phyloP scores from a whole-genome alignment of 35 echinoderm and acorn worm species.

The Amphiura filiformis region DNA sequence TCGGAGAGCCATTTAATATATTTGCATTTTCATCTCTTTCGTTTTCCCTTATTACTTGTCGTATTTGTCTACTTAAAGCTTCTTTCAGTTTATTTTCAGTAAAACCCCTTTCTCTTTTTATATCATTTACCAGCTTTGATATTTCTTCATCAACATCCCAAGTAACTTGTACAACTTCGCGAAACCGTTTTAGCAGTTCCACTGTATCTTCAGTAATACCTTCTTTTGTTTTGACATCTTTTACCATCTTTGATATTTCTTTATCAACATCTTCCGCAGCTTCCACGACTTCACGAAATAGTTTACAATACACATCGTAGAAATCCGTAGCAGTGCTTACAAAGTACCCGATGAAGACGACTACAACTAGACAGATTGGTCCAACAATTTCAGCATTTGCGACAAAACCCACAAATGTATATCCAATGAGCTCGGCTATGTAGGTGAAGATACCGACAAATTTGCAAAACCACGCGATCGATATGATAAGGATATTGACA shows the following conservation, averaged over 20 bases:
- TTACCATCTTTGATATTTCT: neutral
- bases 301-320: constrained; percentile 73
- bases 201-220: neutral
- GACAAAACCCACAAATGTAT: constrained; percentile 80
- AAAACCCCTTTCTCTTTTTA: neutral
- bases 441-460: constrained; percentile 79
- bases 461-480: constrained; percentile 65
- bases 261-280: constrained; percentile 50
- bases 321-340: constrained; percentile 53
- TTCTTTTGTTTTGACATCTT: neutral
- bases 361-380: constrained; percentile 38
- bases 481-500: constrained; percentile 28
- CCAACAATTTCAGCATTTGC: constrained; percentile 65
- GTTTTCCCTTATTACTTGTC: neutral
- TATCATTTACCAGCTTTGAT: neutral
- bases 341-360: constrained; percentile 55
- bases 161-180: neutral
- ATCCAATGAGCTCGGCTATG: constrained; percentile 68
- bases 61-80: neutral
- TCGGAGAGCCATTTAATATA: neutral
- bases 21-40: neutral
- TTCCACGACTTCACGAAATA: constrained; percentile 41
- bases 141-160: neutral
- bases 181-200: neutral
- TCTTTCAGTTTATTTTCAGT: neutral